Evolutionary conservation across 2,888 invertebrate species (phyloP).

Genomic region (Noctua janthe): DNA sequence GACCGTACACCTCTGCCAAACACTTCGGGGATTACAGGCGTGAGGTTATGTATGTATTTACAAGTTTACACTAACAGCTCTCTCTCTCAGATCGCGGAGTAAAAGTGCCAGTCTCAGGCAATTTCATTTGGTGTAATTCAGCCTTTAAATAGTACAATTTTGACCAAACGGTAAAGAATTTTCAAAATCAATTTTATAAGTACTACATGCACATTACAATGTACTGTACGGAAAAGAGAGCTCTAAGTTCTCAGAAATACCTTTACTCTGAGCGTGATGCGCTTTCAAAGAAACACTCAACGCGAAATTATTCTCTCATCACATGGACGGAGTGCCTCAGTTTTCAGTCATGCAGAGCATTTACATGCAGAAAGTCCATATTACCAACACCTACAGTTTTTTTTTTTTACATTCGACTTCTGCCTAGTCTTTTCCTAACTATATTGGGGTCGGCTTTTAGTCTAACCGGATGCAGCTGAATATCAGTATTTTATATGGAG

Average conservation of each 20-base stretch:
- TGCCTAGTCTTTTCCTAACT: too few relatives aligned
- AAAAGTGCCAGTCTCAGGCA: not conserved
- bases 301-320: not conserved
- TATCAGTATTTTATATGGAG: too few relatives aligned
- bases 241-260: not conserved
- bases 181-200: not conserved
- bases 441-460: too few relatives aligned
- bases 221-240: not conserved
- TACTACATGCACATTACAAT: not conserved
- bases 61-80: too few relatives aligned
- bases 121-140: not conserved
- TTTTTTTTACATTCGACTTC: too few relatives aligned
- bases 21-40: not conserved
- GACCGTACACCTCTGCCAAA: not conserved
- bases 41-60: too few relatives aligned
- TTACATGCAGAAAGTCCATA: not conserved
- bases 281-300: not conserved
- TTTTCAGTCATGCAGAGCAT: not conserved
- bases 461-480: too few relatives aligned
- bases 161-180: not conserved
- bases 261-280: not conserved
- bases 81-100: not conserved
- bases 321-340: not conserved
- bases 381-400: not conserved
- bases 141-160: not conserved